Base-by-base conservation (phyloP, 2,888 invertebrate species). In the Terebella lapidaria region DNA sequence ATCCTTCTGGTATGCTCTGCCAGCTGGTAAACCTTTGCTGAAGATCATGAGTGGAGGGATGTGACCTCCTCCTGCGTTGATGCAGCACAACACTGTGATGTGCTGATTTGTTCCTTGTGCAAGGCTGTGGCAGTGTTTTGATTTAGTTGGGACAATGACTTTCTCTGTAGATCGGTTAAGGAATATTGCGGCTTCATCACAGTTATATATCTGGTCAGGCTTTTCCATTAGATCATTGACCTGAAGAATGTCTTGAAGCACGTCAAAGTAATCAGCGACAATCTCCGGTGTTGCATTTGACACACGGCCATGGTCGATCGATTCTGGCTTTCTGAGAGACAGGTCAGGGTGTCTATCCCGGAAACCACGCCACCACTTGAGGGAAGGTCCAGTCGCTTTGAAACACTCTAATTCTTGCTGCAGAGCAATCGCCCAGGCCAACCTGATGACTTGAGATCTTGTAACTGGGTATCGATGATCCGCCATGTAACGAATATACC, bases 211-310 rank as follows among this genome's bases (percentile, higher is more conserved):
- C 22, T 20, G 24, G 24, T 18, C 18, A 15, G 29, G 55, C 24
- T 35, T 55, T n/a, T 55, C n/a, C 5, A 15, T 5, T n/a, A 55
- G 24, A 29, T 55, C 24, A 22, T 55, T 29, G 15, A 35, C 15
- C 24, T 5, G 4, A 15, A 55, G 18, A n/a, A 24, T 35, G 5
- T 5, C 4, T 20, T 29, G 10, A 4, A 55, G 24, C 5, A 55
- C 15, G 22, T 55, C 42, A 55, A 55, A 55, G 25, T 55, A 55
- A 18, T 35, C 35, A n/a, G 29, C 35, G 4, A 55, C 24, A 35
- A 55, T 24, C 5, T 55, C 42, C 35, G 15, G 15, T 35, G 4
- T 35, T 5, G 29, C 55, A 15, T 35, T 55, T 20, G 10, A 10
- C 10, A 26, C 53, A 10, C 27, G 22, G 10, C 53, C 53, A 22